phyloP scores from a whole-genome alignment of 1,140 invertebrate species.

The Potamilus streckersoni region DNA sequence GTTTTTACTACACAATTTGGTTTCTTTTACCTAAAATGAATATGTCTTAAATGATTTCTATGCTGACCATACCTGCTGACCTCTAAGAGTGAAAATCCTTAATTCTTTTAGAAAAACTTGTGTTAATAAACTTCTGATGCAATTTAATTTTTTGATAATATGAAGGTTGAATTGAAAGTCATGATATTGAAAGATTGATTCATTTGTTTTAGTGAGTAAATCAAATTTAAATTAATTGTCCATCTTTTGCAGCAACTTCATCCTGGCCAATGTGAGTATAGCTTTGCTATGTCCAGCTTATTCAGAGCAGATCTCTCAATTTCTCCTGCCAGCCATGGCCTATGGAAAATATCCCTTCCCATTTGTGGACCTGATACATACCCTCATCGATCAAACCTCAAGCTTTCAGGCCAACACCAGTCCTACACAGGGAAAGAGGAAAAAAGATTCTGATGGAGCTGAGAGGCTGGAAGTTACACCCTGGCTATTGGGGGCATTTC shows the following conservation, averaged over 20 bases:
- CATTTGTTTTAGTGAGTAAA: no score
- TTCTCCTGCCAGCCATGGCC: constrained; percentile 65
- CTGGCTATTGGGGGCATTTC: constrained; percentile 62
- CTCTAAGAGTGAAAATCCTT: no score
- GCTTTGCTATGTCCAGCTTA: constrained; percentile 57
- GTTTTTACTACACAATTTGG: no score
- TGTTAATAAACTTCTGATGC: no score
- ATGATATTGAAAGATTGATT: no score
- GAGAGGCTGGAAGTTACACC: constrained; percentile 38
- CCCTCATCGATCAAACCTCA: constrained; percentile 40
- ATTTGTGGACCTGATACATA: constrained; percentile 61
- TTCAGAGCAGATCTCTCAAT: constrained; percentile 63
- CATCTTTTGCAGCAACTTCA: constrained; percentile 38
- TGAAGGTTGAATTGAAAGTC: no score
- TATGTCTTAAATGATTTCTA: no score
- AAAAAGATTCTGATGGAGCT: background rate
- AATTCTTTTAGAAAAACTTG: no score
- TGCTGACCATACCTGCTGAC: no score
- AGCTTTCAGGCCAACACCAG: constrained; percentile 15
- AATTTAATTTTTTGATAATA: no score
- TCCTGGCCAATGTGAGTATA: constrained; percentile 39
- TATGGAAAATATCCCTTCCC: constrained; percentile 63
- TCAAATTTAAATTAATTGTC: no score
- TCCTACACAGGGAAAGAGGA: background rate
- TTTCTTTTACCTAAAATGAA: no score